These are phyloP conservation scores for Pollenia angustigena DNA, from an alignment of 2,888 invertebrate genomes.

Conservation along the genomic window DNA sequence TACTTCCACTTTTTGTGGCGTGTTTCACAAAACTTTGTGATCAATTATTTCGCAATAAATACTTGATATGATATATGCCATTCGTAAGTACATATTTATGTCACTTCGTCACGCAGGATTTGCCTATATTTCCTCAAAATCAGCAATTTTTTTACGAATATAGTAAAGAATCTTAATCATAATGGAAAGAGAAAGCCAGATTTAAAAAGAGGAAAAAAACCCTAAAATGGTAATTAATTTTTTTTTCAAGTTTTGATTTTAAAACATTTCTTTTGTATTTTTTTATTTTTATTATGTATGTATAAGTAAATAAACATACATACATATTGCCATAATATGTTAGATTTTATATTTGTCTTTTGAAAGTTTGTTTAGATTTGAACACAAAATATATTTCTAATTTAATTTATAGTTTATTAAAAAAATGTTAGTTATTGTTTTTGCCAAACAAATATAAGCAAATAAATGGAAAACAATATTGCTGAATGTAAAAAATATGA, in stretches of 20 bases:
- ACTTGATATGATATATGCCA: no score
- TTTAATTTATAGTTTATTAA: slow-evolving; percentile 49
- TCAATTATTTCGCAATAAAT: no score
- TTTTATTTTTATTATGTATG: neutral
- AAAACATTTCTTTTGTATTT: neutral
- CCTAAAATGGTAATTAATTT: no score
- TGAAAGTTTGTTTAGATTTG: slow-evolving; percentile 40
- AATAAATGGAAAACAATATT: slow-evolving; percentile 44
- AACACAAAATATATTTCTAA: slow-evolving; percentile 43
- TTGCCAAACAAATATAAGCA: slow-evolving; percentile 33
- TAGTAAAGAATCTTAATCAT: no score
- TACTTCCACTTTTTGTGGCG: no score
- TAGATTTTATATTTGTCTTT: slow-evolving; percentile 41
- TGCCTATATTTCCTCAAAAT: no score
- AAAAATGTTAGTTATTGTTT: slow-evolving; percentile 24
- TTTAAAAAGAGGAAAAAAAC: neutral
- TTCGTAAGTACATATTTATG: no score
- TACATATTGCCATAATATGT: slow-evolving; percentile 29
- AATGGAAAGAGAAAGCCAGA: neutral
- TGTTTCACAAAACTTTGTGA: no score
- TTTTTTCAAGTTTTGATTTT: no score
- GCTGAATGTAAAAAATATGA: slow-evolving; percentile 12
- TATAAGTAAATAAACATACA: neutral
- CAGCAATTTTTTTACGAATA: no score
- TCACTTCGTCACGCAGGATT: no score